These are phyloP conservation scores for Macrotrachela quadricornifera DNA, from an alignment of 1,140 invertebrate species.

Conservation along the genomic window DNA sequence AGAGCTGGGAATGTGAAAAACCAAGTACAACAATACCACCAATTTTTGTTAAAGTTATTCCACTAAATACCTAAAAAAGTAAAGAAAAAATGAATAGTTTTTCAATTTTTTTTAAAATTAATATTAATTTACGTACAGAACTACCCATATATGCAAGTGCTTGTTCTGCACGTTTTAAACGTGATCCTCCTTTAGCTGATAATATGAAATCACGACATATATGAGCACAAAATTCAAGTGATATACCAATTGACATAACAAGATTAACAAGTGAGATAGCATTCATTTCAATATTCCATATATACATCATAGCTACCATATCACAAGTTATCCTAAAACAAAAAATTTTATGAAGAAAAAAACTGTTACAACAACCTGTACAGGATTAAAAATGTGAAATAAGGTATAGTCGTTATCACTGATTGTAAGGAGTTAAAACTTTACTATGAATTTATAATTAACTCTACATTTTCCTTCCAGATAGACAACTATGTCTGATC, in stretches of 20 bases:
- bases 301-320: conserved; percentile 68
- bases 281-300: conserved; percentile 66
- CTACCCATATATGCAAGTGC: conserved; percentile 56
- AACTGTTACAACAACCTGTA: no score
- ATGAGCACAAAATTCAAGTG: conserved; percentile 81
- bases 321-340: conserved; percentile 44
- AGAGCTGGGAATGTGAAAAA: conserved; percentile 78
- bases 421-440: no score
- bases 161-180: conserved; percentile 43
- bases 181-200: conserved; percentile 33
- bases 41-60: conserved; percentile 80
- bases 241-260: conserved; percentile 81
- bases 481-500: no score
- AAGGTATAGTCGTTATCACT: no score
- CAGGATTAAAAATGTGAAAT: no score
- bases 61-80: conserved; percentile 51
- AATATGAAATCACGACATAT: conserved; percentile 55
- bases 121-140: conserved; percentile 43
- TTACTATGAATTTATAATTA: no score
- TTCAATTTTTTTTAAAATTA: not conserved
- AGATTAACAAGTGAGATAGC: conserved; percentile 85
- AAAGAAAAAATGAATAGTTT: conserved; percentile 1
- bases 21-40: conserved; percentile 66
- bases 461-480: no score
- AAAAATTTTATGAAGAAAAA: no score